Evolutionary conservation across 2,113 vertebrate genomes (phyloP).

Genomic region (Genyomyrus donnyi): DNA sequence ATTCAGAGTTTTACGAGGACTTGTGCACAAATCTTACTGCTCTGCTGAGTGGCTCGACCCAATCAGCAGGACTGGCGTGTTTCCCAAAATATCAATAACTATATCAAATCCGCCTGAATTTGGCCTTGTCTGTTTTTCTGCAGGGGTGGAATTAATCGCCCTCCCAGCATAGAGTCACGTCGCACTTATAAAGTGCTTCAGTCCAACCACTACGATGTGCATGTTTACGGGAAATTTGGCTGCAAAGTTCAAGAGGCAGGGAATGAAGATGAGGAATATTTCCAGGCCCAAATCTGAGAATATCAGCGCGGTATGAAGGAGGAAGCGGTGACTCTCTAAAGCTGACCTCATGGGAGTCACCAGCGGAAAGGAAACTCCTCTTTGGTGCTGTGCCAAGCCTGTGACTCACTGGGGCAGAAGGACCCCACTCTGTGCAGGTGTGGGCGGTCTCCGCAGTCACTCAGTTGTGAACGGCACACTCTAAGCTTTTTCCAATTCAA

Average conservation of each 20-base stretch:
- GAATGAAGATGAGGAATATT: background rate
- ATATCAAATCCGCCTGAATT: background rate
- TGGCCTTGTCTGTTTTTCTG: background rate
- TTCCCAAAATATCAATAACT: background rate
- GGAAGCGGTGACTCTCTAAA: background rate
- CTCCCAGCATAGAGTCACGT: background rate
- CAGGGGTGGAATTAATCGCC: background rate
- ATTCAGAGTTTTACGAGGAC: slow-evolving; percentile 5
- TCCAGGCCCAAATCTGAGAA: background rate
- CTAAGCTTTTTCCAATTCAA: background rate
- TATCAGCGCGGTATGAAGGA: background rate
- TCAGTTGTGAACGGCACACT: background rate
- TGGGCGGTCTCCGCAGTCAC: background rate
- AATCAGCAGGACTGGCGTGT: background rate
- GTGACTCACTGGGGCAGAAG: background rate
- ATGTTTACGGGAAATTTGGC: background rate
- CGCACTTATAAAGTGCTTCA: background rate
- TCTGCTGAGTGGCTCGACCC: background rate
- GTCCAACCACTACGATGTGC: background rate
- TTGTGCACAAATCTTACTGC: background rate
- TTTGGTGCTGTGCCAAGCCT: background rate
- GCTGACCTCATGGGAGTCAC: background rate
- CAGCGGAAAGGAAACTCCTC: background rate
- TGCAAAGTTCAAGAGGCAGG: background rate
- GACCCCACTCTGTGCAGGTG: background rate